A percentile compares a stretch with the other conserved stretches of the same genome.
These are phyloP conservation scores for Daboia siamensis DNA, from an alignment of 2,113 vertebrate species.

Conservation along the genomic window DNA sequence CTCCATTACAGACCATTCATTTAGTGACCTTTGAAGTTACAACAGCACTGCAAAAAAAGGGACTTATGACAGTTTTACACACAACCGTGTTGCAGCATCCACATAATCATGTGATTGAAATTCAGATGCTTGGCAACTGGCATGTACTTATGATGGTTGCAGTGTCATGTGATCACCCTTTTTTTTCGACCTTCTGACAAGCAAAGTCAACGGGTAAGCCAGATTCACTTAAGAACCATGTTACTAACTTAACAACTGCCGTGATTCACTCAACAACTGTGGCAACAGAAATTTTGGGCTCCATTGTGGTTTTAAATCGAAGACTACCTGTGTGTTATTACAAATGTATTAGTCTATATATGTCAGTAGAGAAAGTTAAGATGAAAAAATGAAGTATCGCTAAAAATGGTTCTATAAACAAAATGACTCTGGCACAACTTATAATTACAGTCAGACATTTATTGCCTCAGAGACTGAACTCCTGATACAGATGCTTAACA, in stretches of 20 bases:
- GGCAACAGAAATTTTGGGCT: background rate
- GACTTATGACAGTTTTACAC: background rate
- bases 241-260: background rate
- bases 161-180: background rate
- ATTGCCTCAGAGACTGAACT: conserved; percentile 67
- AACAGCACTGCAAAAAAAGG: background rate
- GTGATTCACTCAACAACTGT: background rate
- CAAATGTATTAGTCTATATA: background rate
- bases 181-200: background rate
- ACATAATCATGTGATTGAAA: background rate
- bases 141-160: background rate
- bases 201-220: background rate
- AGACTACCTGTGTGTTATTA: background rate
- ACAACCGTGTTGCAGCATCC: background rate
- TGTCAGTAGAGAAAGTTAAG: background rate
- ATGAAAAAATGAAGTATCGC: background rate
- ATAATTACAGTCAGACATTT: conserved; percentile 57
- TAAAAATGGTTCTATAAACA: background rate
- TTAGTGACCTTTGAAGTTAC: background rate
- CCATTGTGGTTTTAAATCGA: background rate
- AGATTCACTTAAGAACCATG: background rate
- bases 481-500: conserved; percentile 55
- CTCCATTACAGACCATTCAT: background rate
- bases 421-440: conserved; percentile 33
- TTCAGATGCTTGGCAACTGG: background rate